A percentile compares a stretch with the other conserved stretches of the same genome.
These are phyloP conservation scores for Catagonus wagneri DNA, from an alignment of 2,113 vertebrate genomes.

Conservation along the genomic window DNA sequence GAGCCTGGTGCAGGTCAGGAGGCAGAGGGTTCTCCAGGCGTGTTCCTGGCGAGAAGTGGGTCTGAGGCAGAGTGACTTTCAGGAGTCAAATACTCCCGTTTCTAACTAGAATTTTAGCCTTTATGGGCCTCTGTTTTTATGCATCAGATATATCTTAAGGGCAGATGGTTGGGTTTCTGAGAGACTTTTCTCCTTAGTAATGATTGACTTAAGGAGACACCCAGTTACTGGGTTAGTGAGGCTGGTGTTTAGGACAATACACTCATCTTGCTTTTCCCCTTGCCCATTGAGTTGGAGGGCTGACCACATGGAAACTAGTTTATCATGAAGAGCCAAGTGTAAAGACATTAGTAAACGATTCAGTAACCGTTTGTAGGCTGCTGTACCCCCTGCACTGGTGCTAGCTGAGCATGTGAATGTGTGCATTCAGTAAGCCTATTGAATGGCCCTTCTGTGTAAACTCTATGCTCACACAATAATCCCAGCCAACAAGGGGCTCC, in stretches of 20 bases:
- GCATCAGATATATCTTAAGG: neutral
- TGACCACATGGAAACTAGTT: neutral
- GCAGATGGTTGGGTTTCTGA: neutral
- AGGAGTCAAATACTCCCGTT: neutral
- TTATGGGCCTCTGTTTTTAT: conserved; percentile 23
- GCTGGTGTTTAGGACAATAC: neutral
- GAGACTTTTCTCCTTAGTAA: neutral
- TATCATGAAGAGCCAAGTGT: neutral
- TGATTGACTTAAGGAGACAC: neutral
- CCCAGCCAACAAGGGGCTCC: neutral
- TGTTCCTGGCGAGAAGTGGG: neutral
- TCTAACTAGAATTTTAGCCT: conserved; percentile 31
- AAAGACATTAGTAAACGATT: neutral
- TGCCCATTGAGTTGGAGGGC: neutral
- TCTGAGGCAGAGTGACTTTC: neutral
- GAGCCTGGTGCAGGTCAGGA: conserved; percentile 87
- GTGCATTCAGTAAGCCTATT: neutral
- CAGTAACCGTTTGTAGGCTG: neutral
- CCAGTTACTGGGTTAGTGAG: neutral
- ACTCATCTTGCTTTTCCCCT: neutral
- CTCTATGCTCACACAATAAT: neutral
- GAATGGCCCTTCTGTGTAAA: neutral
- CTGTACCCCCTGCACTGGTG: neutral
- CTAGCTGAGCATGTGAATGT: neutral
- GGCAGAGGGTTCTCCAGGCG: neutral